These are phyloP conservation scores for Gasterosteus nipponicus DNA, from an alignment of 2,113 vertebrate genomes.

Conservation along the genomic window DNA sequence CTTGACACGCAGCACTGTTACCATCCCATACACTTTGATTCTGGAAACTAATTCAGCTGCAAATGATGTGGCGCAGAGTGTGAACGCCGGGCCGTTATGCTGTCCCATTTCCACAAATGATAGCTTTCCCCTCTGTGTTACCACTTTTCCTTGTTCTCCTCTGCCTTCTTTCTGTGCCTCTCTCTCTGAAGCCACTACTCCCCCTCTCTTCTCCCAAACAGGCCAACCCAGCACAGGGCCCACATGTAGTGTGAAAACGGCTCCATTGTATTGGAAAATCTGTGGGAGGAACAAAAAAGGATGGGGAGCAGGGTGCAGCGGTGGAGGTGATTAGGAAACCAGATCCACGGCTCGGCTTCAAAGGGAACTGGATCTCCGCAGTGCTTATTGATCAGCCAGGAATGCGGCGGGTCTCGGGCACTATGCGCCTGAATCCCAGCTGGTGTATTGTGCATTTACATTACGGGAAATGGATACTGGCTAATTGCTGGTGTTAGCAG, in stretches of 20 bases:
- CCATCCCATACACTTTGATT: background rate
- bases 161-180: slow-evolving; percentile 43
- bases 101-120: slow-evolving; percentile 29
- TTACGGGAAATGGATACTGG: background rate
- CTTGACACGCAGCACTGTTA: background rate
- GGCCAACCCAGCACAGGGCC: slow-evolving; percentile 56
- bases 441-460: slow-evolving; percentile 26
- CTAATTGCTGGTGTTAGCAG: background rate
- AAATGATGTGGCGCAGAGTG: background rate
- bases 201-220: slow-evolving; percentile 48
- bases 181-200: slow-evolving; percentile 24
- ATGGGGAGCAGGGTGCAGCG: slow-evolving; percentile 60
- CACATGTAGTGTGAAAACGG: slow-evolving; percentile 70
- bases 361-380: slow-evolving; percentile 76
- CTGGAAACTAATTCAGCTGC: slow-evolving; percentile 17
- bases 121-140: slow-evolving; percentile 37
- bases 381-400: slow-evolving; percentile 77
- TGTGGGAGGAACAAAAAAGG: slow-evolving; percentile 65
- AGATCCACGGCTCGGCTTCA: slow-evolving; percentile 78
- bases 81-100: background rate
- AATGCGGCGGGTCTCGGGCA: slow-evolving; percentile 63
- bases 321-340: slow-evolving; percentile 80
- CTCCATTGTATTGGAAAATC: slow-evolving; percentile 77
- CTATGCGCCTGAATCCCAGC: slow-evolving; percentile 28
- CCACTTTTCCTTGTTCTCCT: slow-evolving; percentile 61